Evolutionary conservation across 2,888 invertebrate genomes (phyloP).

Genomic region (Leptinotarsa tumamoca): DNA sequence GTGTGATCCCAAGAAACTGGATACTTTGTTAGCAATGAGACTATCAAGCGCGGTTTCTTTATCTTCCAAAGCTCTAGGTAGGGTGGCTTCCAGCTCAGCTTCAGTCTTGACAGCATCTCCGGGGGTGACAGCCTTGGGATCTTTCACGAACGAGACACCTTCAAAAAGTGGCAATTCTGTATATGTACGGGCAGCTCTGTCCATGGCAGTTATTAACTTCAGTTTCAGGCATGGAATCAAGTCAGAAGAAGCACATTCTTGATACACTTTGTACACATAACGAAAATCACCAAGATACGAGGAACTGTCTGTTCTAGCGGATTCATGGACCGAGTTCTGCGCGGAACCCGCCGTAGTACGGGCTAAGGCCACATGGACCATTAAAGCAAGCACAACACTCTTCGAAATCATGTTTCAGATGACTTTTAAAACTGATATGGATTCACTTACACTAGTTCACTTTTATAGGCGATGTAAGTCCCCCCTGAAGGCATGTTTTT

Average conservation of each 20-base stretch:
- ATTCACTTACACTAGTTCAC: conserved; percentile 64
- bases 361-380: conserved; percentile 69
- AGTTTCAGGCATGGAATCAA: conserved; percentile 82
- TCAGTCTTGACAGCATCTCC: conserved; percentile 68
- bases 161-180: conserved; percentile 77
- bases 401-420: conserved; percentile 69
- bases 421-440: conserved; percentile 61
- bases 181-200: conserved; percentile 75
- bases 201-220: conserved; percentile 82
- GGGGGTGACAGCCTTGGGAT: conserved; percentile 67
- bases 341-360: conserved; percentile 67
- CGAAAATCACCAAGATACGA: conserved; percentile 75
- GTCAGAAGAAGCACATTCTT: conserved; percentile 80
- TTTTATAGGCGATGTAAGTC: conserved; percentile 57
- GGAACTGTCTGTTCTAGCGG: conserved; percentile 59
- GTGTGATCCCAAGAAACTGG: conserved; percentile 82
- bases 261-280: conserved; percentile 82
- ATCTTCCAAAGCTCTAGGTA: conserved; percentile 81
- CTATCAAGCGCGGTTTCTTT: conserved; percentile 78
- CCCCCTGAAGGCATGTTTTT: conserved; percentile 34
- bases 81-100: conserved; percentile 76
- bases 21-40: conserved; percentile 80
- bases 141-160: conserved; percentile 81
- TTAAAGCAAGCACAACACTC: conserved; percentile 72
- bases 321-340: conserved; percentile 65